Conservation (phyloP, 1,140 invertebrate genomes). For the Agrypnia vestita region DNA sequence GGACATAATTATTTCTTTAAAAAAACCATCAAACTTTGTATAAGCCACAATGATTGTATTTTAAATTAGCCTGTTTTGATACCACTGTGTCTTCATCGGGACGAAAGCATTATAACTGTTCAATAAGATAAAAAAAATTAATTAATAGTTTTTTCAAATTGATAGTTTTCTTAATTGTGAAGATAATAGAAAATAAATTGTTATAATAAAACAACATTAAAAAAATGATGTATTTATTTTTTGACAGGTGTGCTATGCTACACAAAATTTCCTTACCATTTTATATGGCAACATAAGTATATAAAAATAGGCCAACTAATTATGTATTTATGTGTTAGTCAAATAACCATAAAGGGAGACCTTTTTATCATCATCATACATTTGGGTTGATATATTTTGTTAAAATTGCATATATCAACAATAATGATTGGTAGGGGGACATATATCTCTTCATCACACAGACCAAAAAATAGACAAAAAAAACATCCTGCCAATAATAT, state of each 20-base stretch:
- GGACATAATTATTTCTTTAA: too few relatives aligned
- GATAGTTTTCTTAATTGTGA: too few relatives aligned
- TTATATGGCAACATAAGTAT: constrained; percentile 57
- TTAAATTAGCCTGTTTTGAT: too few relatives aligned
- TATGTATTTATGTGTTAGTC: constrained; percentile 15
- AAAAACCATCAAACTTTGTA: too few relatives aligned
- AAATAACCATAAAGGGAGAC: constrained; percentile 12
- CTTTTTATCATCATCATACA: neutral
- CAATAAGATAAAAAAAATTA: too few relatives aligned
- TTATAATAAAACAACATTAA: constrained; percentile 41
- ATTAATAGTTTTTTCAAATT: too few relatives aligned
- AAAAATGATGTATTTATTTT: constrained; percentile 47
- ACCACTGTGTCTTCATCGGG: too few relatives aligned
- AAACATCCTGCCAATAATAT: constrained; percentile 10
- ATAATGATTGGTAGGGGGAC: neutral
- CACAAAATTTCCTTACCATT: constrained; percentile 47
- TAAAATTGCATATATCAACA: constrained; percentile 20
- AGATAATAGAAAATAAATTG: too few relatives aligned
- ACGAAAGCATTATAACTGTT: too few relatives aligned
- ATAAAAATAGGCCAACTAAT: constrained; percentile 47
- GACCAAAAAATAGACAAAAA: constrained; percentile 1
- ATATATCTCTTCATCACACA: neutral
- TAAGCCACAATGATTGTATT: too few relatives aligned
- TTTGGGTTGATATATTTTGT: neutral
- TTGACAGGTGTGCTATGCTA: constrained; percentile 48